These are phyloP conservation scores for Sclerodermus sp. DNA, from an alignment of 2,888 invertebrate species.

Conservation along the genomic window DNA sequence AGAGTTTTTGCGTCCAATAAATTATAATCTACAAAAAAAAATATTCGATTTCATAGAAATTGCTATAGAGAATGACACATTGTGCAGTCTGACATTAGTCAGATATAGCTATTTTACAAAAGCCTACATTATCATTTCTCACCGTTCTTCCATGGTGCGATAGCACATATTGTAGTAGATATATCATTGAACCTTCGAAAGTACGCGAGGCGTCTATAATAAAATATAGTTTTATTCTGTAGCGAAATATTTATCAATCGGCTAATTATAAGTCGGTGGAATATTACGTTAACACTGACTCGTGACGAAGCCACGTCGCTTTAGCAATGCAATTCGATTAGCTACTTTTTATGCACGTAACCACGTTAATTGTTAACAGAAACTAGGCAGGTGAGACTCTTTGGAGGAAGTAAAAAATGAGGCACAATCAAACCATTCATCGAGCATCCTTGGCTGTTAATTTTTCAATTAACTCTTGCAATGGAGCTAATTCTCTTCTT, in stretches of 20 bases:
- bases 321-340: slow-evolving; percentile 29
- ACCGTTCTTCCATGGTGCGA: slow-evolving; percentile 8
- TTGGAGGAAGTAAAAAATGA: slow-evolving; percentile 49
- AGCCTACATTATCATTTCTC: slow-evolving; percentile 22
- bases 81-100: slow-evolving; percentile 8
- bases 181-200: slow-evolving; percentile 1
- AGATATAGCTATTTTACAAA: slow-evolving; percentile 28
- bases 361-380: slow-evolving; percentile 32
- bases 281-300: slow-evolving; percentile 11
- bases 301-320: slow-evolving; percentile 23
- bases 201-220: neutral
- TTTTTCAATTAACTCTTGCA: slow-evolving; percentile 97
- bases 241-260: too few species aligned
- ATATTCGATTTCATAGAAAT: slow-evolving; percentile 11
- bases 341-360: slow-evolving; percentile 38
- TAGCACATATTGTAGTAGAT: slow-evolving; percentile 6
- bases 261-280: slow-evolving; percentile 3
- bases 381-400: slow-evolving; percentile 47
- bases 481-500: slow-evolving; percentile 91
- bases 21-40: slow-evolving; percentile 19
- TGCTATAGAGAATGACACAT: slow-evolving; percentile 9
- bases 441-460: slow-evolving; percentile 87
- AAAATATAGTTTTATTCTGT: neutral
- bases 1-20: slow-evolving; percentile 17
- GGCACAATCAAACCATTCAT: slow-evolving; percentile 60